Percentiles rank a stretch among this genome's conserved stretches.
These are phyloP conservation scores for Trachelus troglodyta DNA, from an alignment of 2,888 invertebrate species.

Conservation along the genomic window DNA sequence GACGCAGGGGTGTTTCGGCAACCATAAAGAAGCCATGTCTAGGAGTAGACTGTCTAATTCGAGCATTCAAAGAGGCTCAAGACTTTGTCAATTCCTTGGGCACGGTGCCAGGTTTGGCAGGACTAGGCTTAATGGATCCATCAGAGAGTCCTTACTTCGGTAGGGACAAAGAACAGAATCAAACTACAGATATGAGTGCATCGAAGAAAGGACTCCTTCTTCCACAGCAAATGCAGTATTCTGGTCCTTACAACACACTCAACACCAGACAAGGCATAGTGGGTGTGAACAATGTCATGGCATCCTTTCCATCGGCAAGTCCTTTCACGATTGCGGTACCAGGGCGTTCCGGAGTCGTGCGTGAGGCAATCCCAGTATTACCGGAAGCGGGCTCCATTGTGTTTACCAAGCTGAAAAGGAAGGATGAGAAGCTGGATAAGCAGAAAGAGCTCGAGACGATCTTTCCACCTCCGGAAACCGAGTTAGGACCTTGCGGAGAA, in stretches of 20 bases:
- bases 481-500: slow-evolving; percentile 48
- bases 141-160: slow-evolving; percentile 56
- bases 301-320: slow-evolving; percentile 9
- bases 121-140: slow-evolving; percentile 53
- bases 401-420: slow-evolving; percentile 25
- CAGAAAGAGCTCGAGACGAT: slow-evolving; percentile 26
- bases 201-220: not conserved
- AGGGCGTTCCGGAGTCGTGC: slow-evolving; percentile 43
- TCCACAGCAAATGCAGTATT: slow-evolving; percentile 8
- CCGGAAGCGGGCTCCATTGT: slow-evolving; percentile 30
- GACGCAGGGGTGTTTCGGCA: not conserved
- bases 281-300: not conserved
- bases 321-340: slow-evolving; percentile 28
- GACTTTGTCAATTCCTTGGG: slow-evolving; percentile 57
- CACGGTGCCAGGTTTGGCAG: slow-evolving; percentile 50
- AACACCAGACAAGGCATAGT: slow-evolving; percentile 5
- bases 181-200: slow-evolving; percentile 3
- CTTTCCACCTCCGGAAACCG: slow-evolving; percentile 24
- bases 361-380: slow-evolving; percentile 41
- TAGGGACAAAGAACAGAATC: slow-evolving; percentile 26
- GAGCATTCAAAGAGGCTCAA: slow-evolving; percentile 52
- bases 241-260: slow-evolving; percentile 38
- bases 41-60: slow-evolving; percentile 49
- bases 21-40: slow-evolving; percentile 44
- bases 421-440: slow-evolving; percentile 32